Percentiles rank a stretch among this genome's conserved stretches.
These are phyloP conservation scores for Pseudolaguvia tuberculata DNA, from an alignment of 2,113 vertebrate species.

Conservation along the genomic window DNA sequence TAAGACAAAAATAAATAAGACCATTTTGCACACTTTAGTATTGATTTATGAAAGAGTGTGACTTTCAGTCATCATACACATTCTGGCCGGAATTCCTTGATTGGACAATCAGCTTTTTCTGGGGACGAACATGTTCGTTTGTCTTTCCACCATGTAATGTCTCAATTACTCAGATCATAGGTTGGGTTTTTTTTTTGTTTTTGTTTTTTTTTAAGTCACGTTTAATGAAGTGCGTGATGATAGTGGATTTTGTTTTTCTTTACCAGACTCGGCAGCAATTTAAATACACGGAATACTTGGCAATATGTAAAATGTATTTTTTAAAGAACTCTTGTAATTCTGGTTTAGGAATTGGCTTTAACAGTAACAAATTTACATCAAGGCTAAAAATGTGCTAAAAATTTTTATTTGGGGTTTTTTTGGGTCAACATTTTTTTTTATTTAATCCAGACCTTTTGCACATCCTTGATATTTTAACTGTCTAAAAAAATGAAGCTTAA, in stretches of 20 bases:
- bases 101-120: slow-evolving; percentile 53
- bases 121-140: slow-evolving; percentile 34
- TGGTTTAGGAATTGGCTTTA: slow-evolving; percentile 48
- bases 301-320: slow-evolving; percentile 55
- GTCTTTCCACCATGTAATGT: slow-evolving; percentile 38
- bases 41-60: slow-evolving; percentile 45
- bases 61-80: slow-evolving; percentile 41
- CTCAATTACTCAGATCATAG: slow-evolving; percentile 15
- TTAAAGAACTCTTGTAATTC: slow-evolving; percentile 35
- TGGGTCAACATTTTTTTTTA: slow-evolving; percentile 53
- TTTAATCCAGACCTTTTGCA: slow-evolving; percentile 81
- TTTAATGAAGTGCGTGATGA: slow-evolving; percentile 48
- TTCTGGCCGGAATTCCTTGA: slow-evolving; percentile 44
- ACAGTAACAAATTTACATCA: slow-evolving; percentile 52
- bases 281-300: slow-evolving; percentile 54
- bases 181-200: slow-evolving; percentile 8
- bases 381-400: slow-evolving; percentile 58
- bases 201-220: slow-evolving; percentile 45
- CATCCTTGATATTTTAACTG: slow-evolving; percentile 86
- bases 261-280: slow-evolving; percentile 43
- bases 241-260: slow-evolving; percentile 45
- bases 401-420: too few relatives aligned
- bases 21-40: slow-evolving; percentile 48
- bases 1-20: slow-evolving; percentile 39
- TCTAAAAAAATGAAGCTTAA: slow-evolving; percentile 79